These are phyloP conservation scores for Azemiops feae DNA, from an alignment of 2,113 vertebrate genomes.

Conservation along the genomic window DNA sequence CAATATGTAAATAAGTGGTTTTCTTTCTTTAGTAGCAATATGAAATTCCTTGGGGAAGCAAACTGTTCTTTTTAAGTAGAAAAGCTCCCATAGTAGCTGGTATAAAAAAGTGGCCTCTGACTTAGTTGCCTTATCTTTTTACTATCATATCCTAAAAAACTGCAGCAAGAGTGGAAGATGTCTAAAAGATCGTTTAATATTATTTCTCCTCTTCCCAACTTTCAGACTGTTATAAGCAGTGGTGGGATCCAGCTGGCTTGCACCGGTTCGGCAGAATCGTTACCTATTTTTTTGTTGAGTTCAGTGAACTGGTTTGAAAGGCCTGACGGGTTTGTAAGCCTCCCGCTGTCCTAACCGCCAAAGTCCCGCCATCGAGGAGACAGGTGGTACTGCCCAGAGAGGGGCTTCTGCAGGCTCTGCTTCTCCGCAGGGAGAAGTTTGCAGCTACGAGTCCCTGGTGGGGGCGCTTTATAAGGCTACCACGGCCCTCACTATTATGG, in stretches of 20 bases:
- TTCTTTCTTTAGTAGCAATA: background rate
- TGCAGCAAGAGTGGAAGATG: background rate
- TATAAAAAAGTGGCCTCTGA: background rate
- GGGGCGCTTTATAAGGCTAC: conserved; percentile 71
- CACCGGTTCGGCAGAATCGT: no score
- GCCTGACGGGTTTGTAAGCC: background rate
- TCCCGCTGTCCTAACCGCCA: background rate
- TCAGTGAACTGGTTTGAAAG: no score
- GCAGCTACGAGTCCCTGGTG: background rate
- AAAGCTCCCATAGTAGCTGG: background rate
- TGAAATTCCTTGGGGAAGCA: background rate
- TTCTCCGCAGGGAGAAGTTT: conserved; percentile 5
- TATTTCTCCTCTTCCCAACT: background rate
- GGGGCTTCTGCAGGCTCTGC: conserved; percentile 22
- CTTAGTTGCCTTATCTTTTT: background rate
- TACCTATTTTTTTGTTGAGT: no score
- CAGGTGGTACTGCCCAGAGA: conserved; percentile 15
- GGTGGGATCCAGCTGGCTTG: no score
- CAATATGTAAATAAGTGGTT: background rate
- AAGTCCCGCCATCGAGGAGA: background rate
- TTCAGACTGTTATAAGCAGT: background rate
- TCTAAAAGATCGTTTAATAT: background rate
- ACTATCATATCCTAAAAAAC: background rate
- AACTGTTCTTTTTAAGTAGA: background rate
- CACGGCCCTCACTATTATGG: conserved; percentile 72